A percentile compares a stretch with the other conserved stretches of the same genome.
Evolutionary conservation across 2,888 invertebrate species (phyloP).

Genomic region (Andrena bucephala): DNA sequence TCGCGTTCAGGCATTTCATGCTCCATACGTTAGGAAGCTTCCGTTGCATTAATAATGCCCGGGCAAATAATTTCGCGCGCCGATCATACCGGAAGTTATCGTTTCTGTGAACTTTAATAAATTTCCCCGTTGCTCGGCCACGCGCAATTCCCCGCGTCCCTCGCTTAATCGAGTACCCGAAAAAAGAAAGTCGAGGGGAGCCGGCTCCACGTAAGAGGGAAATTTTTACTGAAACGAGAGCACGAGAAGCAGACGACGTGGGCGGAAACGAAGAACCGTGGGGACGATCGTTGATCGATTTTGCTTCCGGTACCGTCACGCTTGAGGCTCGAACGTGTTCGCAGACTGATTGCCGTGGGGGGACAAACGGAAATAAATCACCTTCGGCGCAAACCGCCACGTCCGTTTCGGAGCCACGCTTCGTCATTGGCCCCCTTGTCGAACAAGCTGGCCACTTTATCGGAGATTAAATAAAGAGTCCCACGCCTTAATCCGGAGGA

Average conservation of each 20-base stretch:
- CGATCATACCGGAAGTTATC: constrained; percentile 23
- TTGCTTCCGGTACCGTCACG: background rate
- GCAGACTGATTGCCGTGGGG: constrained; percentile 42
- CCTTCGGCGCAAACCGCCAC: constrained; percentile 30
- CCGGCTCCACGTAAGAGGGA: background rate
- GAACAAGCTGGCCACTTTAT: constrained; percentile 50
- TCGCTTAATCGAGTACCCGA: background rate
- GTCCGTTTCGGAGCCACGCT: constrained; percentile 21
- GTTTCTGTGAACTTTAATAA: constrained; percentile 35
- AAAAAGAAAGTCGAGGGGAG: background rate
- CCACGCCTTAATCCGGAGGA: constrained; percentile 35
- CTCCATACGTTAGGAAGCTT: constrained; percentile 41
- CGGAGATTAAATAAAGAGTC: constrained; percentile 59
- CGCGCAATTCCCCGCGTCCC: background rate
- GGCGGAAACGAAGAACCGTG: constrained; percentile 20
- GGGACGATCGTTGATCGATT: constrained; percentile 40
- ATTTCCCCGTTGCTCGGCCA: constrained; percentile 1
- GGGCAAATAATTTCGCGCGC: constrained; percentile 41
- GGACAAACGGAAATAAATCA: constrained; percentile 65
- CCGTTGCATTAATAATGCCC: constrained; percentile 20
- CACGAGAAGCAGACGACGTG: constrained; percentile 27
- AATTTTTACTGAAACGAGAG: constrained; percentile 17
- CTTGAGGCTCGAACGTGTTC: constrained; percentile 44
- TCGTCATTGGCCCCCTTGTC: constrained; percentile 45
- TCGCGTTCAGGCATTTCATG: constrained; percentile 18